These are phyloP conservation scores for Apotomis turbidana DNA, from an alignment of 2,888 invertebrate species.

Conservation along the genomic window DNA sequence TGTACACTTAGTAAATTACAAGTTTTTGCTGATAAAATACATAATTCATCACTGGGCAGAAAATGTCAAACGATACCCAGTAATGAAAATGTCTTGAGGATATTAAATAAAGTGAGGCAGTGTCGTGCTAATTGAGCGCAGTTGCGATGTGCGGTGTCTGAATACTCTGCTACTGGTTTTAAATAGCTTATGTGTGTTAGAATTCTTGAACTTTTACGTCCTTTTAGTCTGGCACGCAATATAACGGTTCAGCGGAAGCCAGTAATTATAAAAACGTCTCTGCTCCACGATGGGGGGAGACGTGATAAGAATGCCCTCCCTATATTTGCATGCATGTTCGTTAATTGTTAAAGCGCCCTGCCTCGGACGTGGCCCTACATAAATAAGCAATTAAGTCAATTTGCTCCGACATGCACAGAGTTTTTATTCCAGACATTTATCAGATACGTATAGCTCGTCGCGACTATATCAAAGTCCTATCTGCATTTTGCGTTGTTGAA, in stretches of 20 bases:
- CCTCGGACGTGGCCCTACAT: slow-evolving; percentile 41
- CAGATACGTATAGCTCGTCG: slow-evolving; percentile 53
- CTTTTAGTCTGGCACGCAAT: background rate
- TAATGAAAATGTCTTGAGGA: slow-evolving; percentile 27
- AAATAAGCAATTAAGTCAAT: slow-evolving; percentile 58
- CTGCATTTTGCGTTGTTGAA: slow-evolving; percentile 12
- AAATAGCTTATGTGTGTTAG: slow-evolving; percentile 5
- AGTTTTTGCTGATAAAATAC: slow-evolving; percentile 25
- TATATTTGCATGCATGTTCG: slow-evolving; percentile 41
- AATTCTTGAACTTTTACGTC: slow-evolving; percentile 2
- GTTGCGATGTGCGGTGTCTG: slow-evolving; percentile 21
- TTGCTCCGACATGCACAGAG: slow-evolving; percentile 56
- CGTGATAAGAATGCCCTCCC: slow-evolving; percentile 37
- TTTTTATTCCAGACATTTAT: slow-evolving; percentile 66
- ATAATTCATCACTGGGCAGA: slow-evolving; percentile 29
- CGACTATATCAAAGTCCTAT: background rate
- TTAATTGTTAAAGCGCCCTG: slow-evolving; percentile 41
- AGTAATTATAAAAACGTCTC: slow-evolving; percentile 31
- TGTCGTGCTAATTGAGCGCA: slow-evolving; percentile 27
- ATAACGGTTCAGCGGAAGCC: slow-evolving; percentile 17
- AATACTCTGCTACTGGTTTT: background rate
- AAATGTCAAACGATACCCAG: slow-evolving; percentile 24
- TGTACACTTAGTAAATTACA: slow-evolving; percentile 30
- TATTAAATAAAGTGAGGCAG: slow-evolving; percentile 24
- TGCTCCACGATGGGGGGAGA: slow-evolving; percentile 26